Percentiles rank a stretch among this genome's conserved stretches.
These are phyloP conservation scores for Calephelis virginiensis DNA, from an alignment of 1,140 invertebrate species.

Conservation along the genomic window DNA sequence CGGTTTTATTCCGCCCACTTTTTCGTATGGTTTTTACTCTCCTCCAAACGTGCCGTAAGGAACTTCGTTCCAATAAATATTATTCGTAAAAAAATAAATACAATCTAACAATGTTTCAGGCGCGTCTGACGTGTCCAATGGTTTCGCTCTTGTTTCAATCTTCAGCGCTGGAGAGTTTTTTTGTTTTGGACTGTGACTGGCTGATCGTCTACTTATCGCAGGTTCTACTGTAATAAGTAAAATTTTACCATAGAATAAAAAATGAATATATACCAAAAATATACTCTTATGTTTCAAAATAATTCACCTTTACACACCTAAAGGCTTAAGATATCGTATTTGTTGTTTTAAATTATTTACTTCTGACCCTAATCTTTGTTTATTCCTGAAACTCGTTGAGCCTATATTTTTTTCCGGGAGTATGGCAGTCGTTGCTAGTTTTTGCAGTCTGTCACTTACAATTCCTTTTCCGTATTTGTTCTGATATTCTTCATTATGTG, in stretches of 20 bases:
- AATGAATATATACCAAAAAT: not conserved
- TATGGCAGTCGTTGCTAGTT: conserved; percentile 24
- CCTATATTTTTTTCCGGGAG: conserved; percentile 32
- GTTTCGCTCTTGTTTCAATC: conserved; percentile 28
- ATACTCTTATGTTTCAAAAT: conserved; percentile 19
- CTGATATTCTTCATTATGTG: conserved; percentile 49
- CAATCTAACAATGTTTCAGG: conserved; percentile 38
- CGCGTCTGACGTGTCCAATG: conserved; percentile 23
- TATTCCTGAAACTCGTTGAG: conserved; percentile 31
- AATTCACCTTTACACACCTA: conserved; percentile 74
- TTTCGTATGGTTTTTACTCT: too few relatives aligned
- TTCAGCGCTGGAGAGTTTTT: conserved; percentile 23
- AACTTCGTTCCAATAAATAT: not conserved
- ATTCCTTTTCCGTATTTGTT: conserved; percentile 40
- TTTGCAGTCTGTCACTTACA: conserved; percentile 38
- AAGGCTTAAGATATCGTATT: conserved; percentile 29
- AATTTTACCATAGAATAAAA: not conserved
- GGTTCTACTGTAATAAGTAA: conserved; percentile 20
- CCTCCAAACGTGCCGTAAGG: too few relatives aligned
- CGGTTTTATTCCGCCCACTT: too few relatives aligned
- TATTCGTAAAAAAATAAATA: not conserved
- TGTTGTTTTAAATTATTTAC: conserved; percentile 1
- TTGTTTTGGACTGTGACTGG: conserved; percentile 36
- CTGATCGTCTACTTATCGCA: conserved; percentile 28
- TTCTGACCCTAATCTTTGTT: conserved; percentile 28